These are phyloP conservation scores for Datnioides undecimradiatus DNA, from an alignment of 2,113 vertebrate species.

Conservation along the genomic window DNA sequence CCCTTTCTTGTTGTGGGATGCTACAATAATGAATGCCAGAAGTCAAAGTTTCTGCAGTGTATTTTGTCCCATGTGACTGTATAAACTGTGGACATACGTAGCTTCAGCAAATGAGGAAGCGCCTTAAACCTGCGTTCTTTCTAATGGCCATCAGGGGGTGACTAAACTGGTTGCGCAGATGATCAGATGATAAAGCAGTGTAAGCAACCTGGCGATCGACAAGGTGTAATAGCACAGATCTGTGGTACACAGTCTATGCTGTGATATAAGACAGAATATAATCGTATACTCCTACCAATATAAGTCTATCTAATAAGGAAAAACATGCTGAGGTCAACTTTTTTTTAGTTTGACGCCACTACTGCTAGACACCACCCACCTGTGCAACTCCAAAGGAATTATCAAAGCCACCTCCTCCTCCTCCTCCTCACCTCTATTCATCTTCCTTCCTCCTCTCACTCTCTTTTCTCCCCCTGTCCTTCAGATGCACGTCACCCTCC, in stretches of 20 bases:
- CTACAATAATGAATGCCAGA: conserved; percentile 6
- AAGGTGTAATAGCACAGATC: no score
- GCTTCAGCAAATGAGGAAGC: no score
- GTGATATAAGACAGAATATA: no score
- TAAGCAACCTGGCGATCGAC: no score
- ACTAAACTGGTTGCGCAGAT: no score
- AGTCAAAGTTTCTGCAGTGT: not conserved
- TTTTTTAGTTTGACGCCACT: conserved; percentile 24
- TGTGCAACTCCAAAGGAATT: conserved; percentile 36
- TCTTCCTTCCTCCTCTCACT: not conserved
- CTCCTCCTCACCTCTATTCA: conserved; percentile 17
- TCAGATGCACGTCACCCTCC: conserved; percentile 2
- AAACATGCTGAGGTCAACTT: conserved; percentile 34
- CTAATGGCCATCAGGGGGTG: no score
- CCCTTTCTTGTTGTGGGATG: not conserved
- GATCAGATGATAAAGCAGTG: no score
- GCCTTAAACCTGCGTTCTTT: no score
- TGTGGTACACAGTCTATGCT: no score
- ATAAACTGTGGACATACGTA: no score
- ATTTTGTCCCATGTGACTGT: no score
- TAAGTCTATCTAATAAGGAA: conserved; percentile 6
- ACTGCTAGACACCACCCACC: conserved; percentile 35
- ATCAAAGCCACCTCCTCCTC: conserved; percentile 42
- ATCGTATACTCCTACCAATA: no score
- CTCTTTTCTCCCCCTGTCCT: not conserved